Conservation (phyloP, 92 coral and sea anemone genomes). For the Heliopora coerulea region DNA sequence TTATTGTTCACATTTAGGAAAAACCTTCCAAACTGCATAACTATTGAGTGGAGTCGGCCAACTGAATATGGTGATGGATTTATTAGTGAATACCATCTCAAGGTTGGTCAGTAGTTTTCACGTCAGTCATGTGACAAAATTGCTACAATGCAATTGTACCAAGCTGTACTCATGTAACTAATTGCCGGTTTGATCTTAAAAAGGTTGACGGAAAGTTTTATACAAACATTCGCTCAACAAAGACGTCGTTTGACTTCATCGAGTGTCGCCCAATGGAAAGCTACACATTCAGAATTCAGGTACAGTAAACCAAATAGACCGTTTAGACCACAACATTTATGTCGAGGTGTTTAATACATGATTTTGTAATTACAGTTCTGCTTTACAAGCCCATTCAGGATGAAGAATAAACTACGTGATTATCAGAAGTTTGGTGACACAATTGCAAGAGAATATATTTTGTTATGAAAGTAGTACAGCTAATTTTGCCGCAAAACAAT, state of each 20-base stretch:
- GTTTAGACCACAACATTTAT: too few species aligned
- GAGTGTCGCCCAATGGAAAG: conserved; percentile 14
- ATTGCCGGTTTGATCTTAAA: background rate
- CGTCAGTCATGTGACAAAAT: too few species aligned
- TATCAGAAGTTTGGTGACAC: too few species aligned
- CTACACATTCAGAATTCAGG: conserved; percentile 27
- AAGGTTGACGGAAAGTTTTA: conserved; percentile 29
- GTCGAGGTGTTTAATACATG: too few species aligned
- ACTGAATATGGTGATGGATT: conserved; percentile 76
- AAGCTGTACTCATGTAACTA: background rate
- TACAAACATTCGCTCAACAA: conserved; percentile 27
- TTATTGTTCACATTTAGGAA: too few species aligned
- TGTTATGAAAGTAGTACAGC: too few species aligned
- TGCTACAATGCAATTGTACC: background rate
- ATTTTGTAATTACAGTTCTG: too few species aligned
- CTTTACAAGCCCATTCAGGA: too few species aligned
- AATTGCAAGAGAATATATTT: too few species aligned
- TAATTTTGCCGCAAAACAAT: too few species aligned
- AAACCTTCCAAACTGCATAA: conserved; percentile 56
- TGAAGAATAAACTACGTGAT: too few species aligned
- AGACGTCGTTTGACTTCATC: conserved; percentile 14
- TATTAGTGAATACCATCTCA: conserved; percentile 62
- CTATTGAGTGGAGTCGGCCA: conserved; percentile 74
- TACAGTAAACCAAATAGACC: background rate
- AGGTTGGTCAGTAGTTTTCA: conserved; percentile 46